phyloP scores from a whole-genome alignment of 2,888 invertebrate species.

The Bhutanitis thaidina region DNA sequence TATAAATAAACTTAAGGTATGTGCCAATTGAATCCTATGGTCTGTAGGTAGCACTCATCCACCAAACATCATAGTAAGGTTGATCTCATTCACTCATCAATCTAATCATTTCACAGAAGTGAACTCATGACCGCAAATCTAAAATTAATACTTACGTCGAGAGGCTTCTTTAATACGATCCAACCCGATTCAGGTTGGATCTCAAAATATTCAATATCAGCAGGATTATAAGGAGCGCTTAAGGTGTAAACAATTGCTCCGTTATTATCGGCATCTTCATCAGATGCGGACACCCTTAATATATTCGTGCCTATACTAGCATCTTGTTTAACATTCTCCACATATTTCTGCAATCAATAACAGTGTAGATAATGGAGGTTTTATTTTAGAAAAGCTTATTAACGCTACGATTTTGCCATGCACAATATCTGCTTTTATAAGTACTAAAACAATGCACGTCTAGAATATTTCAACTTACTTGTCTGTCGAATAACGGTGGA shows the following conservation, averaged over 20 bases:
- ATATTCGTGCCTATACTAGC: constrained; percentile 97
- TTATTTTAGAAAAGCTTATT: neutral
- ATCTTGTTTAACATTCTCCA: constrained; percentile 97
- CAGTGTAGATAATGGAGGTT: constrained; percentile 27
- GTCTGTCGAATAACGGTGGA: constrained; percentile 95
- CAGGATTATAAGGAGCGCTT: constrained; percentile 92
- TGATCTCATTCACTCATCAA: constrained; percentile 71
- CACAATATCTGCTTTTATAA: constrained; percentile 38
- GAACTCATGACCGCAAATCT: constrained; percentile 26
- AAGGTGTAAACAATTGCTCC: constrained; percentile 96
- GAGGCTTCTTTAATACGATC: constrained; percentile 96
- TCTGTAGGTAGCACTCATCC: constrained; percentile 79
- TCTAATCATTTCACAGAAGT: constrained; percentile 54
- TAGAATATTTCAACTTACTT: constrained; percentile 80
- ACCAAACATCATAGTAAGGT: constrained; percentile 74
- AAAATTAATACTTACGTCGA: constrained; percentile 92
- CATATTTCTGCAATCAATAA: constrained; percentile 90
- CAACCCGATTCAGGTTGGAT: constrained; percentile 98
- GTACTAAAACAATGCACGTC: constrained; percentile 9
- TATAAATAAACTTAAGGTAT: constrained; percentile 67
- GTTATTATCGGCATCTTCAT: constrained; percentile 98
- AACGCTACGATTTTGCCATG: constrained; percentile 36
- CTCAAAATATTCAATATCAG: constrained; percentile 96
- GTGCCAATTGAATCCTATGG: constrained; percentile 80
- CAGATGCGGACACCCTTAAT: constrained; percentile 95